These are phyloP conservation scores for Melanostoma scalare DNA, from an alignment of 2,888 invertebrate genomes.

Conservation along the genomic window DNA sequence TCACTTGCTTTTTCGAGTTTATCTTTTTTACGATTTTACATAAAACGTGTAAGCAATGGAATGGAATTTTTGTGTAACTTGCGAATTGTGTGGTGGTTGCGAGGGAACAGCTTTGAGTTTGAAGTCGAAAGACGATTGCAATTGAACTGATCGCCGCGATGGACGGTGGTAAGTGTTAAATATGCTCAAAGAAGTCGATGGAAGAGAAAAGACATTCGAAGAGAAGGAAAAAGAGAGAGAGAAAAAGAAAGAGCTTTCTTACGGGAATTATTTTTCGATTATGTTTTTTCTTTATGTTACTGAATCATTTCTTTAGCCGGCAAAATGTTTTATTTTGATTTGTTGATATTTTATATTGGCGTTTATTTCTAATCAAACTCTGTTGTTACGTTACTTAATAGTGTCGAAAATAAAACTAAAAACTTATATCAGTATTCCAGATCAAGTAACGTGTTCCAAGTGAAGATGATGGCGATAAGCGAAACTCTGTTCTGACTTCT, in stretches of 20 bases:
- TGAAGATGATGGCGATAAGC: too few relatives aligned
- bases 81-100: not conserved
- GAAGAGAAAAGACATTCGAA: not conserved
- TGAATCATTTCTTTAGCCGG: not conserved
- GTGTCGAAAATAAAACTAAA: too few relatives aligned
- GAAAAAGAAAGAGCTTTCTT: constrained; percentile 64
- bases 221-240: constrained; percentile 15
- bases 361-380: too few relatives aligned
- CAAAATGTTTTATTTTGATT: not conserved
- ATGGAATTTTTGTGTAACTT: constrained; percentile 28
- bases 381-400: too few relatives aligned
- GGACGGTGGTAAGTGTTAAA: constrained; percentile 66
- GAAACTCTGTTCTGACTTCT: too few relatives aligned
- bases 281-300: constrained; percentile 7
- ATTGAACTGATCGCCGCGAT: constrained; percentile 64
- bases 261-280: constrained; percentile 22
- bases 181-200: constrained; percentile 59
- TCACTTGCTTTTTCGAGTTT: constrained; percentile 28
- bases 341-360: too few relatives aligned
- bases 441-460: too few relatives aligned
- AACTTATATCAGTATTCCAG: too few relatives aligned
- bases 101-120: constrained; percentile 20
- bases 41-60: constrained; percentile 18
- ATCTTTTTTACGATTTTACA: constrained; percentile 9
- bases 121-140: constrained; percentile 53